Conservation (phyloP, 2,888 invertebrate species). For the Lydus trimaculatus region DNA sequence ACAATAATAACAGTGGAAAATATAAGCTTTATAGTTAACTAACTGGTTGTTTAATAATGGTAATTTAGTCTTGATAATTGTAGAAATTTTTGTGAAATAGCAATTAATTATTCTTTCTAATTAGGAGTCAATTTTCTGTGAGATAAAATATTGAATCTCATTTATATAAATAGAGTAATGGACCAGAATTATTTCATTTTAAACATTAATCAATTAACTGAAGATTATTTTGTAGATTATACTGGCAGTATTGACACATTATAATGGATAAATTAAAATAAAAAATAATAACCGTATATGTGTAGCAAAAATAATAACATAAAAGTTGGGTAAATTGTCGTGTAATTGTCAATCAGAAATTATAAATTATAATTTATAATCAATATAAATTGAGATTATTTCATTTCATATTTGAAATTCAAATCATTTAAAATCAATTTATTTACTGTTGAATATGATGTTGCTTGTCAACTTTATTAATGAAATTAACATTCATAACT, state of each 20-base stretch:
- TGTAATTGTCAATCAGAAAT: conserved; percentile 4
- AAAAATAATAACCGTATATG: background rate
- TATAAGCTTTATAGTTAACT: background rate
- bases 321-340: background rate
- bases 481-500: background rate
- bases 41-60: background rate
- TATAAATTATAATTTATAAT: conserved; percentile 7
- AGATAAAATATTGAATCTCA: background rate
- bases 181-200: background rate
- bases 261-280: background rate
- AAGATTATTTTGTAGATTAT: background rate
- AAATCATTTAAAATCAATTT: conserved; percentile 2
- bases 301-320: background rate
- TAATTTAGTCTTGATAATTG: background rate
- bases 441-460: background rate
- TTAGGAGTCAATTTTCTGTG: background rate
- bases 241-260: background rate
- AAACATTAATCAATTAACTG: conserved; percentile 3
- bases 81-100: too few species aligned
- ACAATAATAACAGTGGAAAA: background rate
- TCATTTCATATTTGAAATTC: conserved; percentile 4
- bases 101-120: background rate
- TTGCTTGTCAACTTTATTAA: conserved; percentile 3
- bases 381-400: background rate
- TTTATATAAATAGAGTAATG: background rate